Evolutionary conservation across 2,888 invertebrate species (phyloP), one percentile per base, ranked within the genome.

Genomic region (Pogonocherus hispidulus): DNA sequence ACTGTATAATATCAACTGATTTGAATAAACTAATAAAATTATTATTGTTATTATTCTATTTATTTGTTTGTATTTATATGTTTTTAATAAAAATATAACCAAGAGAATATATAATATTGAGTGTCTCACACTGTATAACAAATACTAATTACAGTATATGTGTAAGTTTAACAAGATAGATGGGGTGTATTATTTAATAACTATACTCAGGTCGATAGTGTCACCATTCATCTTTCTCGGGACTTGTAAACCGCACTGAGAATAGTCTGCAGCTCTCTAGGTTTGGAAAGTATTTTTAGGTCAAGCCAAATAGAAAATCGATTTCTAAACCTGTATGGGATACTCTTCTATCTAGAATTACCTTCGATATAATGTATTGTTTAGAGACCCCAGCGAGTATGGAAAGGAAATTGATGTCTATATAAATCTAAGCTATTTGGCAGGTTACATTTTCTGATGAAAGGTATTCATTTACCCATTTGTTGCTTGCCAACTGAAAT

Each of bases 261-360:
- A 18, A 1, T 20, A 14, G 2, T n/a, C 6, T 44, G 16, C n/a
- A 37, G 66, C 64, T 66, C 71, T 75, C 75, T 78, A 76, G 77
- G 76, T 76, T 11, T 77, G 78, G 76, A 71, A 67, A 73, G 66
- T 75, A 70, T 76, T 78, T 79, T 77, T 79, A 78, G 81, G 80
- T 80, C 80, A 79, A 63, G 72, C 69, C 59, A 72, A 75, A 76
- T 74, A 75, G 76, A 79, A 79, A 81, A 81, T 81, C 80, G 79
- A 81, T 81, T 69, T 65, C 47, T 37, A 20, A 20, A 20, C 49
- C 18, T 49, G 37, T 64, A 66, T 37, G 59, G 59, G 66, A 63
- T 37, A 63, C 63, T 54, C 55, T 63, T 59, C 66, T 60, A 52
- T 59, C 66, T 70, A 22, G 47, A 66, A 49, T 46, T 57, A 66